A percentile compares a stretch with the other conserved stretches of the same genome.
These are phyloP conservation scores for Hyposoter dolosus DNA, from an alignment of 2,888 invertebrate genomes.

Conservation along the genomic window DNA sequence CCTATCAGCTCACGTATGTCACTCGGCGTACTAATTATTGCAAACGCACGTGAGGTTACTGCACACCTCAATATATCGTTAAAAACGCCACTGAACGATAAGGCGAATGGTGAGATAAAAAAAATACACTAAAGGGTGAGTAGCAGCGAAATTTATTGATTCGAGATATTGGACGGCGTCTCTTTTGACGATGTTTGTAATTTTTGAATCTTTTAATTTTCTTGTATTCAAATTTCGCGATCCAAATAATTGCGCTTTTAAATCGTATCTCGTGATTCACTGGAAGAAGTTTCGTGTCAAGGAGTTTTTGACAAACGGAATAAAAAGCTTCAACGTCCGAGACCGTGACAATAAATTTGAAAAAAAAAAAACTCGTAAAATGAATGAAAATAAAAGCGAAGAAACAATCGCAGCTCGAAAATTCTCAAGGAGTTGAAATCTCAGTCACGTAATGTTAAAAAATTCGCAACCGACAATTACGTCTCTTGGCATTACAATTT, in stretches of 20 bases:
- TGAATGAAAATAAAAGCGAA: background rate
- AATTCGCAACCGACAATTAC: background rate
- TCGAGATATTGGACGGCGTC: background rate
- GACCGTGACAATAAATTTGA: background rate
- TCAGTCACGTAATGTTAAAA: too few relatives aligned
- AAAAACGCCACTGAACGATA: background rate
- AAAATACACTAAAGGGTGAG: background rate
- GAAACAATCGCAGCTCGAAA: background rate
- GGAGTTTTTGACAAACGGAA: background rate
- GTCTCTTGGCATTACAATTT: background rate
- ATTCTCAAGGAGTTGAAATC: background rate
- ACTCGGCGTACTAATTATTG: slow-evolving; percentile 11
- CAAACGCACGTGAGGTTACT: background rate
- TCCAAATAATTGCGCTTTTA: background rate
- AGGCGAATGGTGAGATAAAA: background rate
- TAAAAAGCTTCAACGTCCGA: background rate
- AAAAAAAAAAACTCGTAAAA: background rate
- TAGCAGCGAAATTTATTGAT: background rate
- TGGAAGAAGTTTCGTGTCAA: background rate
- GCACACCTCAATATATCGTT: background rate
- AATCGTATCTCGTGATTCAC: background rate
- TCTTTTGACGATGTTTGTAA: background rate
- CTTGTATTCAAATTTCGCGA: background rate
- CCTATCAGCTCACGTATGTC: background rate
- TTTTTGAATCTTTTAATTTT: background rate